A percentile compares a stretch with the other conserved stretches of the same genome.
Conservation (phyloP, 2,113 vertebrate genomes). For the Caranx ignobilis region DNA sequence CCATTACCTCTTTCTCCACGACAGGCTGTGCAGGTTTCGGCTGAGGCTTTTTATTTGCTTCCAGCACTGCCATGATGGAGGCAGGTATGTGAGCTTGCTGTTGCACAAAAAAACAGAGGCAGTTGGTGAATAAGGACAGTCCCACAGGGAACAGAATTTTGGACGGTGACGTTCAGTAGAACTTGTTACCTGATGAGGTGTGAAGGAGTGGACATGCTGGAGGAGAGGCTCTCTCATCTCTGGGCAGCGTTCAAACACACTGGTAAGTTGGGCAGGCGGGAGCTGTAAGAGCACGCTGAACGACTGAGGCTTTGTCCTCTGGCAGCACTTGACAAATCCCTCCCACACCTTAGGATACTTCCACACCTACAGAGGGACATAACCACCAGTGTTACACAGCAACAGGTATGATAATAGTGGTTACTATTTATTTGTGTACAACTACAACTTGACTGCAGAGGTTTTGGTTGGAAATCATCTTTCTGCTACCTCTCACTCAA, state of each 20-base stretch:
- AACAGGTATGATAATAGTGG: no score
- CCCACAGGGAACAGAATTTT: neutral
- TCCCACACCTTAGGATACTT: slow-evolving; percentile 98
- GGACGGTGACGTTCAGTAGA: no score
- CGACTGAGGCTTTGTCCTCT: slow-evolving; percentile 94
- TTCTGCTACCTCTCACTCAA: no score
- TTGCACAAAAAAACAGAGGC: neutral
- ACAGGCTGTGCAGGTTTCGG: slow-evolving; percentile 70
- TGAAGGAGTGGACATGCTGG: slow-evolving; percentile 91
- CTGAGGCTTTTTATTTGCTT: slow-evolving; percentile 84
- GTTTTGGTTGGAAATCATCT: no score
- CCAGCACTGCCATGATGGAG: slow-evolving; percentile 90
- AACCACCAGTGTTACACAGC: neutral
- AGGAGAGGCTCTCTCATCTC: slow-evolving; percentile 92
- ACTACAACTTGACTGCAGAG: neutral
- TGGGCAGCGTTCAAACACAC: slow-evolving; percentile 92
- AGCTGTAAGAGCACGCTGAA: slow-evolving; percentile 94
- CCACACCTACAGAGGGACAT: slow-evolving; percentile 88
- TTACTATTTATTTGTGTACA: neutral
- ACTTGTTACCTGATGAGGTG: slow-evolving; percentile 88
- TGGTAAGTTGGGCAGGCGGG: slow-evolving; percentile 87
- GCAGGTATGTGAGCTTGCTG: slow-evolving; percentile 93
- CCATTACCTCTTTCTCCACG: slow-evolving; percentile 69
- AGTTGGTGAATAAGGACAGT: neutral
- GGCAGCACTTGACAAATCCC: slow-evolving; percentile 97